Percentiles rank a stretch among this genome's conserved stretches.
Conservation (phyloP, 1,140 invertebrate species). For the Zaprionus taronus region DNA sequence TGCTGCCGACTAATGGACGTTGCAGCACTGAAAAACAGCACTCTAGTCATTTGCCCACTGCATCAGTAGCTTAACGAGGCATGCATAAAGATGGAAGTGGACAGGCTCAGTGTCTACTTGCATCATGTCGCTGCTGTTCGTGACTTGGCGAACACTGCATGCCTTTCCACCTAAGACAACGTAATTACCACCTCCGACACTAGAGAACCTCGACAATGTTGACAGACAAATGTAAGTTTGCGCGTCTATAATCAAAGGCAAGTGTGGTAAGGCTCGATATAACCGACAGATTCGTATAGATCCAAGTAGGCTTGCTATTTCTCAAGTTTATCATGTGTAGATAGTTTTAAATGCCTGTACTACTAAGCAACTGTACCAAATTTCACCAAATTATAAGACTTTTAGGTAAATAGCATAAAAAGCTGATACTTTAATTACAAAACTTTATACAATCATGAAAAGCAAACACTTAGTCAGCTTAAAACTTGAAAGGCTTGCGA, state of each 20-base stretch:
- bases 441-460: slow-evolving; percentile 35
- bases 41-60: slow-evolving; percentile 2
- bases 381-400: neutral
- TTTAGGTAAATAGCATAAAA: neutral
- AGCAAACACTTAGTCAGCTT: slow-evolving; percentile 32
- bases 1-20: slow-evolving; percentile 4
- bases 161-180: neutral
- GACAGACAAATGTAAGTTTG: neutral
- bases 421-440: slow-evolving; percentile 4
- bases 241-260: neutral
- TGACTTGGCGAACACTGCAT: neutral
- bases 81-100: slow-evolving; percentile 1
- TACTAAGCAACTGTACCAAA: neutral
- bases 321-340: too few relatives aligned
- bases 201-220: neutral
- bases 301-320: neutral
- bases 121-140: neutral
- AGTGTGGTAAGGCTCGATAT: too few relatives aligned
- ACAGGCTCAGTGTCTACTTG: slow-evolving; percentile 3
- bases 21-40: neutral
- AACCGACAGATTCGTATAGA: neutral
- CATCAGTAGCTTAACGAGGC: slow-evolving; percentile 7
- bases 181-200: neutral
- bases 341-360: neutral
- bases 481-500: slow-evolving; percentile 25